phyloP scores from a whole-genome alignment of 2,888 invertebrate species.

The Steinernema hermaphroditum region DNA sequence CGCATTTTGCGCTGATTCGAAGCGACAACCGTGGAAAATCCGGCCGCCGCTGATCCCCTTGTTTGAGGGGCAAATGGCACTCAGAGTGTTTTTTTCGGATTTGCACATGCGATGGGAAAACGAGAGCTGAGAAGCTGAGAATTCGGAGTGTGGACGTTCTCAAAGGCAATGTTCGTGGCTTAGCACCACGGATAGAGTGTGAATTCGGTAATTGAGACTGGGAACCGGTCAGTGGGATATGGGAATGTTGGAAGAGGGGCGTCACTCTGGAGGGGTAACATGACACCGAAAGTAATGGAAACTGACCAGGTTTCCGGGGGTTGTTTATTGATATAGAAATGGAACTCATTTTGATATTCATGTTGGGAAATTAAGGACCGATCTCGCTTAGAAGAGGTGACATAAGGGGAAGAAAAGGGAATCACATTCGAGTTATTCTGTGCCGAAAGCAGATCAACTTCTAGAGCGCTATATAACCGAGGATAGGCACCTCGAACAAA shows the following conservation, averaged over 20 bases:
- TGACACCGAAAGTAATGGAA: no score
- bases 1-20: background rate
- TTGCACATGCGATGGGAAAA: conserved; percentile 16
- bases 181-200: background rate
- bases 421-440: no score
- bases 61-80: background rate
- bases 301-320: no score
- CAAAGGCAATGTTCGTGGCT: conserved; percentile 24
- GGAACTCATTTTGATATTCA: no score
- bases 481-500: no score
- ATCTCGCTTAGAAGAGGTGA: no score
- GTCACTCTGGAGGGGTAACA: background rate
- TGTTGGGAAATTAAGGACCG: no score
- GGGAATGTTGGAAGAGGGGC: background rate
- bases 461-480: no score
- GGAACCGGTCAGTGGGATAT: conserved; percentile 2
- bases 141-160: background rate
- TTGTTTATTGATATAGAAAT: no score
- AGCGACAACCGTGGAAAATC: conserved; percentile 29
- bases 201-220: conserved; percentile 24
- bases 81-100: background rate
- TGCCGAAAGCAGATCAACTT: no score
- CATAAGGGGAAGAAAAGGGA: no score
- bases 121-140: conserved; percentile 1
- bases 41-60: background rate